phyloP scores from a whole-genome alignment of 2,797 vertebrate species.

The Bufotes viridis region DNA sequence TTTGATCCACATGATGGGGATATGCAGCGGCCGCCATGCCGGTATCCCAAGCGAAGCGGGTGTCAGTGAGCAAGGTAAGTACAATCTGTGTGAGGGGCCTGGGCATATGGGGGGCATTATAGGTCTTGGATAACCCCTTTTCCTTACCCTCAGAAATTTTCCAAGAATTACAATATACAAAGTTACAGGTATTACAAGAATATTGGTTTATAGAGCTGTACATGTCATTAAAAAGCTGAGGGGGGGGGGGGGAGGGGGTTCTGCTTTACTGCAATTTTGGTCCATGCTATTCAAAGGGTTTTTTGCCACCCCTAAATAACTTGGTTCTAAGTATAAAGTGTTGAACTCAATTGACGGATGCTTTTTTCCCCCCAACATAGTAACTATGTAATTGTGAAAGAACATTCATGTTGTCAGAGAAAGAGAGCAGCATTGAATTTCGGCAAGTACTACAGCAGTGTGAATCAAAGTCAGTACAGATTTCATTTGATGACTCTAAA shows the following conservation, averaged over 20 bases:
- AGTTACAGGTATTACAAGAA: background rate
- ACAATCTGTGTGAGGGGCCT: no score
- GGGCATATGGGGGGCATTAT: no score
- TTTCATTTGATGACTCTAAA: slow-evolving; percentile 9
- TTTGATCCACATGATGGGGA: no score
- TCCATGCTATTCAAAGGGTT: background rate
- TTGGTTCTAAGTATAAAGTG: background rate
- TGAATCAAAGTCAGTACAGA: slow-evolving; percentile 19
- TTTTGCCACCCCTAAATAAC: background rate
- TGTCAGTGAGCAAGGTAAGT: no score
- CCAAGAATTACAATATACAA: background rate
- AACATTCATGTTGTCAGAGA: background rate
- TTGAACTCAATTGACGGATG: background rate
- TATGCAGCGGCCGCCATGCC: no score
- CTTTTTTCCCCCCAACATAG: background rate
- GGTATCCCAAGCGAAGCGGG: no score
- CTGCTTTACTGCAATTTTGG: background rate
- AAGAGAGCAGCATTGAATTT: background rate
- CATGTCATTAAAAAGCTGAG: background rate
- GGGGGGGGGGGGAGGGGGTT: background rate
- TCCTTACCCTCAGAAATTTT: no score
- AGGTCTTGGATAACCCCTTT: background rate
- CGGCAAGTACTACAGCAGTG: background rate
- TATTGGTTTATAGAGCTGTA: background rate
- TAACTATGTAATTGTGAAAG: background rate